Evolutionary conservation across 1,140 invertebrate genomes (phyloP), one percentile per base, ranked within the genome.

Genomic region (Bombus picipes): DNA sequence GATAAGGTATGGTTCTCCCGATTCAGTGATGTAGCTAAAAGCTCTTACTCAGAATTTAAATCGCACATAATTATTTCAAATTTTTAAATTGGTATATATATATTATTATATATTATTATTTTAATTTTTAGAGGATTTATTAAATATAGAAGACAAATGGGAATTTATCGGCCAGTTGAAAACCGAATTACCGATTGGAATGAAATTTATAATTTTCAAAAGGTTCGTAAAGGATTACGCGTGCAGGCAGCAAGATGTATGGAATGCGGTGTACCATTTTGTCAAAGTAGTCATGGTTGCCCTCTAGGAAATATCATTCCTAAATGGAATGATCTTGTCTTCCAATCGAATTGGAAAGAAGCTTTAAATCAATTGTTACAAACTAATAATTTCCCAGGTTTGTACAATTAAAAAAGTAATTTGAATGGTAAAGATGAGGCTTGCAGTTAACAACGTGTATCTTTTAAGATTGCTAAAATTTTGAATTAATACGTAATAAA

Each of bases 191-290:
- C 98, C 86, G 99, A 99, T 94, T 99, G 99, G 99, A 97, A 99
- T 88, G 99, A 99, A 96, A 98, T 99, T 89, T 99, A 99, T 94
- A 98, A 99, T 94, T 98, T 98, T 91, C 95, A 96, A 72, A 96
- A 97, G 89, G 98, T 99, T 15, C 96, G 98, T 8, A 98, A 98
- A 93, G 98, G 98, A 57, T 95, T 99, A 22, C 96, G 97, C 73
- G 96, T 97, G 2, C 99, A 99, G 95, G 99, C 99, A 22, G 99
- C 99, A 1, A 96, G 99, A 25, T 99, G 99, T 95, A 99, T 99
- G 99, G 99, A 99, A 91, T 99, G 99, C 95, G 99, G 99, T 41
- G 98, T 99, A 41, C 99, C 99, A 15, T 99, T 99, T 95, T 99
- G 99, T 94, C 99, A 99, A 95, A 98, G 98, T 57, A 97, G 98